Base-by-base conservation (phyloP, 2,888 invertebrate species). In the Andrena haemorrhoa region DNA sequence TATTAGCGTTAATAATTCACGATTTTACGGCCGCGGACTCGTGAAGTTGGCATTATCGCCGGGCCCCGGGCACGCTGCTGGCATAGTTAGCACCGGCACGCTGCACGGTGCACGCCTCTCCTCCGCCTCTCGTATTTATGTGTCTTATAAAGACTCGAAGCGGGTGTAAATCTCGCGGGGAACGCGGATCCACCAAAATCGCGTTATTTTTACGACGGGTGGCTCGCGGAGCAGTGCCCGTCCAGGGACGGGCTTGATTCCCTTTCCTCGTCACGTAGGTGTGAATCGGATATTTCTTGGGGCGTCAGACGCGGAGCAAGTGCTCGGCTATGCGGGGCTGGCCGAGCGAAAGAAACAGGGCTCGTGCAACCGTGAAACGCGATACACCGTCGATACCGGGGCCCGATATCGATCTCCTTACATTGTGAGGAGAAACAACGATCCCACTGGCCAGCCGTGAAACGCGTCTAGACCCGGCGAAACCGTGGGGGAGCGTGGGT, bases 1-100 rank as follows among this genome's bases (percentile, higher is more conserved):
- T 86, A 90, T 89, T 89, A 89, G 88, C 84, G 87, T 89, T 88
- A 89, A 90, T 90, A 89, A 90, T 90, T 89, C 89, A 89, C 86
- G 89, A 90, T 90, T 90, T 90, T 89, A 90, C 86, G 87, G 88
- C 90, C 75, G 83, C 86, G 82, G 82, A 88, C 82, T 90, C 85
- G 89, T 82, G 85, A 89, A 88, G 89, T 85, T 83, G 88, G 88
- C 86, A 88, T 90, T 90, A 90, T 88, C 86, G 79, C 69, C 60
- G 41, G 47, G 76, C 87, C 86, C 33, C 73, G 65, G 86, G 89
- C 84, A 77, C 83, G 83, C 82, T 82, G 79, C 81, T 64, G 81
- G 83, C 76, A 83, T 80, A 80, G 79, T 80, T 76, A 70, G 83
- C 79, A 47, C 64, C 78, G 79, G 74, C 79, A 66, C 63, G 74